phyloP scores from a whole-genome alignment of 2,888 invertebrate species.

The Nebria brevicollis region DNA sequence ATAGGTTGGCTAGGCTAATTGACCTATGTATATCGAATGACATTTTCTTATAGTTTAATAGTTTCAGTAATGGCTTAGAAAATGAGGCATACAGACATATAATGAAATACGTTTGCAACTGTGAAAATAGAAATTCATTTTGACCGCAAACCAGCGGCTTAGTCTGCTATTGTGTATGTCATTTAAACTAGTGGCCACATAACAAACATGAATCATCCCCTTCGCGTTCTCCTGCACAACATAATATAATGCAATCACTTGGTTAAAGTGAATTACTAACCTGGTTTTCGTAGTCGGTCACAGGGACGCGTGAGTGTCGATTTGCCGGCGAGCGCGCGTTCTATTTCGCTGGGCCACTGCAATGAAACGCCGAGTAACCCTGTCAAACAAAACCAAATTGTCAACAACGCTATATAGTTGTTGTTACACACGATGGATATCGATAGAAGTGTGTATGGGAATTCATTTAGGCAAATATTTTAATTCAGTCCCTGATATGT shows the following conservation, averaged over 20 bases:
- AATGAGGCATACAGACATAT: no score
- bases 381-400: slow-evolving; percentile 54
- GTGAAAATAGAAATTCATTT: slow-evolving; percentile 36
- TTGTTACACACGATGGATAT: not conserved
- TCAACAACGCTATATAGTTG: slow-evolving; percentile 43
- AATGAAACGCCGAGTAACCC: slow-evolving; percentile 49
- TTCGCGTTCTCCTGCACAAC: slow-evolving; percentile 42
- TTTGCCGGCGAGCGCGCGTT: not conserved
- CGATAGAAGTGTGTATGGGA: no score
- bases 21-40: no score
- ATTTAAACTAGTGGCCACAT: slow-evolving; percentile 46
- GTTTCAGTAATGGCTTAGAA: no score
- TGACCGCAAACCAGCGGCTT: slow-evolving; percentile 38
- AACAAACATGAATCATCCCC: slow-evolving; percentile 54
- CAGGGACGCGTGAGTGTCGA: slow-evolving; percentile 46
- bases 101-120: not conserved
- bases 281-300: slow-evolving; percentile 52
- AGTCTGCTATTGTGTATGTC: not conserved
- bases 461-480: no score
- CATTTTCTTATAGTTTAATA: no score
- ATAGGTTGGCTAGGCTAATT: no score
- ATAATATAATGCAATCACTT: slow-evolving; percentile 53
- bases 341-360: slow-evolving; percentile 49
- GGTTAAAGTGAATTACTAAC: slow-evolving; percentile 53
- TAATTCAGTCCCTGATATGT: no score